Percentiles rank a stretch among this genome's conserved stretches.
phyloP scores from a whole-genome alignment of 2,888 invertebrate species.

The Notocelia uddmanniana region DNA sequence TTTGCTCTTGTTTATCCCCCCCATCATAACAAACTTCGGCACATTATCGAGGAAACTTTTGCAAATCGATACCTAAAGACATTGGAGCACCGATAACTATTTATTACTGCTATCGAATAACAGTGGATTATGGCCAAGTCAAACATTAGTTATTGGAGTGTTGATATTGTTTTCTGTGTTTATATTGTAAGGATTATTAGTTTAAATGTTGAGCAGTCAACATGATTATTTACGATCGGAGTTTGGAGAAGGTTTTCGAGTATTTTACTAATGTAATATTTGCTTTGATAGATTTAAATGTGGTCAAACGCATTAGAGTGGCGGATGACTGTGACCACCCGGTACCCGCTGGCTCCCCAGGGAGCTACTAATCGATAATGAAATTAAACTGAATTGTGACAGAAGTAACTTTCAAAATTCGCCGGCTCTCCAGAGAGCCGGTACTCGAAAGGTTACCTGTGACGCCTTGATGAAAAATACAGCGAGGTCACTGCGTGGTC shows the following conservation, averaged over 20 bases:
- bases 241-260: background rate
- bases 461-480: too few species aligned
- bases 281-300: too few species aligned
- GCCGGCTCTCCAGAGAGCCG: too few species aligned
- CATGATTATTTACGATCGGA: background rate
- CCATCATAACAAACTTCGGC: conserved; percentile 35
- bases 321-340: too few species aligned
- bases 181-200: background rate
- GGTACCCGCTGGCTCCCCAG: too few species aligned
- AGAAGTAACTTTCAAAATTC: too few species aligned
- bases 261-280: too few species aligned
- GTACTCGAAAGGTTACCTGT: too few species aligned
- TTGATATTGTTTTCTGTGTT: conserved; percentile 11
- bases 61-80: conserved; percentile 45
- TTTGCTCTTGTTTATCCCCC: conserved; percentile 40
- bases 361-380: too few species aligned
- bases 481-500: too few species aligned
- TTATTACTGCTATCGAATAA: conserved; percentile 36
- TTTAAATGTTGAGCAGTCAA: background rate
- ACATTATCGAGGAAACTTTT: conserved; percentile 43
- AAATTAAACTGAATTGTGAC: too few species aligned
- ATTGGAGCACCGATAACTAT: conserved; percentile 42
- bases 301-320: too few species aligned
- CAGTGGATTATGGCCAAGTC: conserved; percentile 27
- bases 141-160: conserved; percentile 25